phyloP scores from a whole-genome alignment of 2,797 vertebrate species.

The Hafferia zeledoni region DNA sequence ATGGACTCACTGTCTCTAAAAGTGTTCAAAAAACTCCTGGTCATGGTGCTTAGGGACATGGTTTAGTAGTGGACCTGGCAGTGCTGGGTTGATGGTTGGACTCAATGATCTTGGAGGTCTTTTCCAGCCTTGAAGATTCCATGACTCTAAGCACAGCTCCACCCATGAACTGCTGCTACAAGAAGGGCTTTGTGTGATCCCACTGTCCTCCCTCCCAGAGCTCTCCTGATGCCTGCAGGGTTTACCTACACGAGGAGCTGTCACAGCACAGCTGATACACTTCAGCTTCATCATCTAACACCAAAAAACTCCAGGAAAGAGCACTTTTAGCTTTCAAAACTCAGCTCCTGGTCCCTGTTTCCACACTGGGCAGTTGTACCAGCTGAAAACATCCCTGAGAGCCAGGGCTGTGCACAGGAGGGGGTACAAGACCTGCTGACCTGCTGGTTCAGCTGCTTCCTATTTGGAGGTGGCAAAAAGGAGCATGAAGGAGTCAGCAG shows the following conservation, averaged over 20 bases:
- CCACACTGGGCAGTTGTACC: neutral
- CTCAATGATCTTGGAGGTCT: neutral
- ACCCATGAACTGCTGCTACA: neutral
- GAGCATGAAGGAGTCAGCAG: neutral
- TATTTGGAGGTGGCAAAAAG: rapidly evolving
- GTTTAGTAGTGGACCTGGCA: neutral
- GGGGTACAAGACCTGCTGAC: neutral
- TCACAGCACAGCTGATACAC: neutral
- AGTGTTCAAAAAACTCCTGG: neutral
- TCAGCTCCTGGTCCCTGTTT: neutral
- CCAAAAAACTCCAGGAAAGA: neutral
- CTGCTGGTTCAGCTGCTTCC: neutral
- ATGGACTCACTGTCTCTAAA: neutral
- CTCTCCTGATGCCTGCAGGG: neutral
- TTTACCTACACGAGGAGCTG: neutral
- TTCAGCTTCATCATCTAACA: too few relatives aligned
- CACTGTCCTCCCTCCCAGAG: neutral
- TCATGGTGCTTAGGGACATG: neutral
- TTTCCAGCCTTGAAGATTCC: neutral
- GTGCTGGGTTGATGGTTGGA: neutral
- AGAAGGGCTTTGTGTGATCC: neutral
- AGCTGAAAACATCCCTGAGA: rapidly evolving
- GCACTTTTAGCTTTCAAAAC: neutral
- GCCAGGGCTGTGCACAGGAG: neutral
- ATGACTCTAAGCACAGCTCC: neutral